Conservation (phyloP, 1,140 invertebrate genomes). For the Pogonomyrmex californicus region DNA sequence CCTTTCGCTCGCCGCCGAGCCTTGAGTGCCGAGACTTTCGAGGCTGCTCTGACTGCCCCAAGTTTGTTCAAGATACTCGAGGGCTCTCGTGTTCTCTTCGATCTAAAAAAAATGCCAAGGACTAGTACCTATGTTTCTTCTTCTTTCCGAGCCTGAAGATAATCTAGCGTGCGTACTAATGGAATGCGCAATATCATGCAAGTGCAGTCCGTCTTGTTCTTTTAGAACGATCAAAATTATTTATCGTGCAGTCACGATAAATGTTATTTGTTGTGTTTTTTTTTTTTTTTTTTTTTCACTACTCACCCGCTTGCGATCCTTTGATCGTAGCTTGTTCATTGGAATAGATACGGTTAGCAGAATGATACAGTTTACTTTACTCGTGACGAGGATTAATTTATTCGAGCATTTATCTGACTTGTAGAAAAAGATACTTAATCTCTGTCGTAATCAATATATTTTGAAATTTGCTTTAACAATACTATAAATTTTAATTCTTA, state of each 20-base stretch:
- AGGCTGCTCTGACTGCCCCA: slow-evolving; percentile 94
- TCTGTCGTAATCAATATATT: slow-evolving; percentile 2
- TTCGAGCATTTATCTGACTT: neutral
- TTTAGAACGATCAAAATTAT: slow-evolving; percentile 25
- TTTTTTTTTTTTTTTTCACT: slow-evolving; percentile 67
- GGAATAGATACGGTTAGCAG: slow-evolving; percentile 84
- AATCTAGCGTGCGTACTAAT: slow-evolving; percentile 72
- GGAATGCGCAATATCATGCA: slow-evolving; percentile 69
- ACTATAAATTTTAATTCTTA: neutral
- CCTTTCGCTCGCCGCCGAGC: slow-evolving; percentile 88
- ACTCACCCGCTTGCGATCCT: slow-evolving; percentile 87
- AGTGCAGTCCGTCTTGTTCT: slow-evolving; percentile 33
- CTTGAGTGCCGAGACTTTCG: slow-evolving; percentile 91
- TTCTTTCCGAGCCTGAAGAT: neutral
- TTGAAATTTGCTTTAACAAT: neutral
- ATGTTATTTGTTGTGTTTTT: neutral
- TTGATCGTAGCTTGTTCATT: slow-evolving; percentile 87
- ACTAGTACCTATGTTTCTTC: too few relatives aligned
- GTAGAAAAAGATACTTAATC: neutral
- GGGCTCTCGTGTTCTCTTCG: slow-evolving; percentile 96
- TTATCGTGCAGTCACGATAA: slow-evolving; percentile 34
- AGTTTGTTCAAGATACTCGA: slow-evolving; percentile 94
- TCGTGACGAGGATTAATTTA: slow-evolving; percentile 63
- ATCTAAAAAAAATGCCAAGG: slow-evolving; percentile 89
- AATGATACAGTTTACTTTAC: slow-evolving; percentile 62